Percentiles rank a stretch among this genome's conserved stretches.
phyloP scores from a whole-genome alignment of 2,888 invertebrate species.

The Ischnus inquisitorius region DNA sequence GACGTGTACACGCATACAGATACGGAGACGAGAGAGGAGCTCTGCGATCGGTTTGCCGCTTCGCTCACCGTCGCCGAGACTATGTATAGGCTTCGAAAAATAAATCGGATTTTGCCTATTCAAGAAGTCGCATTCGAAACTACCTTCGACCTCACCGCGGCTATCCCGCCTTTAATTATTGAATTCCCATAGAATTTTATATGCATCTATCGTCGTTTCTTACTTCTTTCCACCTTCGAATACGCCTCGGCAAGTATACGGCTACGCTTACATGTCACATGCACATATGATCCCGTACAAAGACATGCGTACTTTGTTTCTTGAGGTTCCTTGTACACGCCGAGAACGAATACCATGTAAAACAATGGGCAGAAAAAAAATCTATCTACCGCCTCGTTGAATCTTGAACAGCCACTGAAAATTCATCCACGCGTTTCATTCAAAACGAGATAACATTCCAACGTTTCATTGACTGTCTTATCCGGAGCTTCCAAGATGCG shows the following conservation, averaged over 20 bases:
- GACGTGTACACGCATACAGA: constrained; percentile 4
- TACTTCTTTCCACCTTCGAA: constrained; percentile 5
- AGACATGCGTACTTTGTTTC: neutral
- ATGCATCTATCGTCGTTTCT: constrained; percentile 40
- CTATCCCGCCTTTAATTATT: constrained; percentile 60
- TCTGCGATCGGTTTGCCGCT: constrained; percentile 30
- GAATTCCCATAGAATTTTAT: constrained; percentile 61
- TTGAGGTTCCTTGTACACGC: neutral
- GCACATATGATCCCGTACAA: neutral
- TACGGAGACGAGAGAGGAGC: constrained; percentile 22
- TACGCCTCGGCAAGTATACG: neutral
- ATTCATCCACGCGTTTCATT: neutral
- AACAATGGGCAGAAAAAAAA: neutral
- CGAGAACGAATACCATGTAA: neutral
- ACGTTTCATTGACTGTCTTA: too few species aligned
- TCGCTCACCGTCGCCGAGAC: neutral
- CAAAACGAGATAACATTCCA: neutral
- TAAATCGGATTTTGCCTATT: constrained; percentile 67
- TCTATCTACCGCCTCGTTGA: neutral
- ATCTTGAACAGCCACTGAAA: neutral
- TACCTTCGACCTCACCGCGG: constrained; percentile 15
- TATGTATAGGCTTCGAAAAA: constrained; percentile 53
- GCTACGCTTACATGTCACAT: neutral
- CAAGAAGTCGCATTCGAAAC: constrained; percentile 47
- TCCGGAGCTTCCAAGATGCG: too few species aligned